Evolutionary conservation across 2,888 invertebrate genomes (phyloP), one percentile per base, ranked within the genome.

Genomic region (Stenodema calcarata): DNA sequence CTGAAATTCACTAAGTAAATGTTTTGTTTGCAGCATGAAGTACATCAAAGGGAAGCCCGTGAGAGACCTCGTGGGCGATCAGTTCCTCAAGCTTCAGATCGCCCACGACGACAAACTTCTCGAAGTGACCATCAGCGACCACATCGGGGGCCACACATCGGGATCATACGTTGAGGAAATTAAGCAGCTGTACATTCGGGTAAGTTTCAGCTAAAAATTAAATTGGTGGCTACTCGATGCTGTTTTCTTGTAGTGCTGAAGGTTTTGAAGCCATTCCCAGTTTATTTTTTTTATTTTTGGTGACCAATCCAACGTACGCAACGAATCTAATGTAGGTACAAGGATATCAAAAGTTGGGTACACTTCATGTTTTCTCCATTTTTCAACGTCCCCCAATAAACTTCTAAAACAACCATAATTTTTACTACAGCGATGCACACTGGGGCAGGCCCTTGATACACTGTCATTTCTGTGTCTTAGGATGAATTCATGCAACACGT

Each of bases 401-500:
- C 35, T 35, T 35, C 35, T 35, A 35, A 7, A 35, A 35, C 35
- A 2, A 35, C 35, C 35, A 4, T 35, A 7, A 35, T 35, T 35
- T 35, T 35, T 35, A 35, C 35, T 35, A 4, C 35, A n/a, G n/a
- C 35, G 35, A 4, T 35, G 35, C 35, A 35, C 4, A 35, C 4
- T 35, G 35, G 35, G 35, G n/a, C n/a, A n/a, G n/a, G n/a, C n/a
- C n/a, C n/a, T n/a, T n/a, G n/a, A n/a, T n/a, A n/a, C n/a, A n/a
- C n/a, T 35, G 35, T 35, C 7, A 4, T 35, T 35, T 35, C 2
- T 35, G 35, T 7, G 35, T 35, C 35, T 4, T 90, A 95, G 93
- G 99, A 99, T 91, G 98, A 98, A 91, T 99, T 98, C 91, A 97
- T 97, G 89, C 96, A 96, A 89, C 95, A 95, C 89, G 97, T 97